Evolutionary conservation across 2,888 invertebrate species (phyloP), one percentile per base, ranked within the genome.

Genomic region (Drosophila silvestris): DNA sequence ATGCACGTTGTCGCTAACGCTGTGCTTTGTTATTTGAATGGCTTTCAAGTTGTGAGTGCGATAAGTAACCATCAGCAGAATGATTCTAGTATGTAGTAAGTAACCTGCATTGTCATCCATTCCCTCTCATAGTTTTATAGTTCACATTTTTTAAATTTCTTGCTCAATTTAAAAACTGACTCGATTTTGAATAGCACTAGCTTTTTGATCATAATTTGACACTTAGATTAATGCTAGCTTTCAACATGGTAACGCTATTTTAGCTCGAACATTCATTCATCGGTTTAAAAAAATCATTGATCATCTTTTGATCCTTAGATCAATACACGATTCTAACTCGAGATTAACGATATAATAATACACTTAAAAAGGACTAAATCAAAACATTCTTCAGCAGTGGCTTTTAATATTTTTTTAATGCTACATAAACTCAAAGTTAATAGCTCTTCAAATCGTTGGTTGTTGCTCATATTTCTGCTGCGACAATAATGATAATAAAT

Each of bases 11-110:
- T 71, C 63, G 71, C 60, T 52, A 70, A 60, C 56, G 56, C 44
- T 70, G 37, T 50, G 71, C 72, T 72, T 72, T 72, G 71, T 64
- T 72, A 72, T 58, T 30, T 64, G 51, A 57, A 74, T 57, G 67
- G 66, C 74, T 67, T 74, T 74, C 39, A 60, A 73, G 66, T 61
- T 74, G 41, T 2, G 39, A 52, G 53, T 73, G 54, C 33, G 53
- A 65, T 65, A 65, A 74, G 65, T 64, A 58, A 73, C 61, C 35
- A 51, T 26, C 19, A 63, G 57, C 37, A 32, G 57, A 51, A 41
- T 69, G 30, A 57, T 69, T 52, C 16, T 19, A 19, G 14, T 1
- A 33, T 50, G 26, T 37, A 6, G n/a, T 10, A 37, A 37, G 53
- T 61, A 53, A 30, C 53, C 19, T 52, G 37, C 12, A 10, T 30